Base-by-base conservation (phyloP, 2,888 invertebrate species). In the Sylvicola cinctus region DNA sequence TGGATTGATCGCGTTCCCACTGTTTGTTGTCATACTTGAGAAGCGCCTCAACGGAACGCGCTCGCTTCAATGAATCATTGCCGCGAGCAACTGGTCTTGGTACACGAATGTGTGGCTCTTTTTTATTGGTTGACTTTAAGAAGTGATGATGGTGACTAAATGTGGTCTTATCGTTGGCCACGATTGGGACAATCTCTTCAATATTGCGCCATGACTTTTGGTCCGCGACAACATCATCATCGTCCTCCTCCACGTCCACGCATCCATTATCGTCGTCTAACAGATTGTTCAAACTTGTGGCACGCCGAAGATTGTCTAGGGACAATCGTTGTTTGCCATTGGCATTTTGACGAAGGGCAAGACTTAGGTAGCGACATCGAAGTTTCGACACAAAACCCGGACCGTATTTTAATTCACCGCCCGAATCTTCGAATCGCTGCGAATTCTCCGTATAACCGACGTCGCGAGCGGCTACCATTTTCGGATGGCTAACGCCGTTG, bases 311-410 rank as follows among this genome's bases (percentile, higher is more conserved):
- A 34, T 60, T 60, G 41, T 68, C 61, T 40, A 83, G 70, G 12
- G 75, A 70, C 6, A 73, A 72, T 4, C 79, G 66, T 29, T 66
- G 66, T 38, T 66, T 65, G 37, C 57, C 58, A 44, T 67, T 69
- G 29, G 70, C 69, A n/a, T n/a, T 13, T 46, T 80, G 79, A n/a
- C 84, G 66, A 40, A 85, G 59, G 8, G 87, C 81, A 42, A 87
- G 66, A 54, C 79, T 83, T 41, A 88, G 66, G 54, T 87, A 88
- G 50, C 83, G 76, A 51, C 81, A 80, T 52, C 81, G 75, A 43
- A 88, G 66, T 46, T 78, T 78, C 49, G 80, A 83, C 27, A 88
- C 88, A 50, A 88, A 87, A 37, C 88, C 87, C 34, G 88, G 88
- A 2, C 88, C 88, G 62, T 88, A 87, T 50, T 78, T 75, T 37